Evolutionary conservation across 2,797 vertebrate genomes (phyloP), one percentile per base, ranked within the genome.

Genomic region (Bryconaethiops microstoma): DNA sequence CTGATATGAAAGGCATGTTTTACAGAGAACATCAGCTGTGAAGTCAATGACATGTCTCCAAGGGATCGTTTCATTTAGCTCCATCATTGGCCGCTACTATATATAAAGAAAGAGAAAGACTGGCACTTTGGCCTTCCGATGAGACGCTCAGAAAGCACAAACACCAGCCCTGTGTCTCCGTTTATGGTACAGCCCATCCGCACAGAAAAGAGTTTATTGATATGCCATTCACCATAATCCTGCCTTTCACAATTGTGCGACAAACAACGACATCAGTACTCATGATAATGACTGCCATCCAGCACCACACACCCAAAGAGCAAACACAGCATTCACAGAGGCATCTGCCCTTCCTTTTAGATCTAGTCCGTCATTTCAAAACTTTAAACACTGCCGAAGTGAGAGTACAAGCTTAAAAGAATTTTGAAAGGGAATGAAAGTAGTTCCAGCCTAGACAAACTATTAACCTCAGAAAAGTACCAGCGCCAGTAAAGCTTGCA

Each of bases 141-240:
- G 45, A 45, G 73, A 74, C 77, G 72, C 50, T 81, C 45, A 72
- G 59, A 54, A 67, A 83, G 76, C 78, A 90, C 88, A 90, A 88
- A 87, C 80, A 78, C 82, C 81, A 85, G 83, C 86, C 89, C 90
- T 89, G 89, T 91, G 81, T 87, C 73, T 65, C 83, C 71, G 78
- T 89, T 90, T 89, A 88, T 84, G 87, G 81, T 74, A 67, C 23
- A 76, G 77, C 74, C 82, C 0, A 45, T 68, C 79, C 64, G 75
- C 67, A 64, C 45, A 79, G 62, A 60, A 70, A 70, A 84, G 25
- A 77, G 57, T 86, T 90, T 88, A 89, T 83, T 86, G 85, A 89
- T 82, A 83, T 84, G 79, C 64, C 48, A 60, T 77, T 83, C 82
- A 78, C 60, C 79, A 86, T 84, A 86, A 85, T 86, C 14, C 0